Conservation (phyloP, 2,888 invertebrate species). For the Caenorhabditis panamensis region DNA sequence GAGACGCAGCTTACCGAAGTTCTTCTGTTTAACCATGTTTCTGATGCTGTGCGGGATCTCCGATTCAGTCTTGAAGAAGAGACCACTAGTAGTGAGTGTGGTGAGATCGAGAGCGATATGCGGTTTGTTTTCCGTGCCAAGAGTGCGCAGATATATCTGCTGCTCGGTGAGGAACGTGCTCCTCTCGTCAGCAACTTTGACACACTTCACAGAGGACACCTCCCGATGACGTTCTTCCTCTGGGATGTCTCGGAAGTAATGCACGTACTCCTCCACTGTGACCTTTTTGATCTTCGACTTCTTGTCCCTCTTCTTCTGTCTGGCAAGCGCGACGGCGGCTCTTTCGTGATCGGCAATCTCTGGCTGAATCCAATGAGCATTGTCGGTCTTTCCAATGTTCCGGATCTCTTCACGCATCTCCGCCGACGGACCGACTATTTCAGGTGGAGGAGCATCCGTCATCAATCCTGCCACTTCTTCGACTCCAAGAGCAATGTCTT, state of each 20-base stretch:
- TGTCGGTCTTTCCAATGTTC: slow-evolving; percentile 47
- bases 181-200: slow-evolving; percentile 19
- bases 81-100: slow-evolving; percentile 26
- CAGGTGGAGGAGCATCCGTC: not conserved
- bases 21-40: slow-evolving; percentile 21
- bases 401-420: slow-evolving; percentile 45
- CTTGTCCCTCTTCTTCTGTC: slow-evolving; percentile 31
- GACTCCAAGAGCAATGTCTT: slow-evolving; percentile 15
- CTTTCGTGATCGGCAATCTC: slow-evolving; percentile 23
- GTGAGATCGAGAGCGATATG: slow-evolving; percentile 36
- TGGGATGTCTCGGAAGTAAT: slow-evolving; percentile 34
- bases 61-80: slow-evolving; percentile 39
- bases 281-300: slow-evolving; percentile 32
- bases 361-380: slow-evolving; percentile 44
- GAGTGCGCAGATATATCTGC: slow-evolving; percentile 24
- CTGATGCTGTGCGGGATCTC: not conserved
- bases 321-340: not conserved
- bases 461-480: slow-evolving; percentile 41
- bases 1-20: slow-evolving; percentile 45
- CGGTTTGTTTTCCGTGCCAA: slow-evolving; percentile 38
- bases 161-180: slow-evolving; percentile 11
- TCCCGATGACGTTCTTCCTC: slow-evolving; percentile 29
- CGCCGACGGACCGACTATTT: slow-evolving; percentile 7
- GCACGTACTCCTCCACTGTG: slow-evolving; percentile 35
- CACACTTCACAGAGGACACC: not conserved